Percentiles rank a stretch among this genome's conserved stretches.
Conservation (phyloP, 2,113 vertebrate species). For the Rissa tridactyla region DNA sequence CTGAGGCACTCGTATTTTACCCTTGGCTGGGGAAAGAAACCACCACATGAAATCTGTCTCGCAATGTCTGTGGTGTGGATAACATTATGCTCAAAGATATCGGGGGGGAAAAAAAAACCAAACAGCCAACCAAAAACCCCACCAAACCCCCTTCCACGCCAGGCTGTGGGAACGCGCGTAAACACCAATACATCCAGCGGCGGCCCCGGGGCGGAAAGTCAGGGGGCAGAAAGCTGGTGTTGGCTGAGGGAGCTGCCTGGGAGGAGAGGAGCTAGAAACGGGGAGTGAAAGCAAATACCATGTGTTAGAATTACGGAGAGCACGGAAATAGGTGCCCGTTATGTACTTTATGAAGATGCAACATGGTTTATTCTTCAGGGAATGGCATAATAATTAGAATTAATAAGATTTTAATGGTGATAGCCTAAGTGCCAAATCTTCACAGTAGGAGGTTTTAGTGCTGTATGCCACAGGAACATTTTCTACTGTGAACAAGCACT, state of each 20-base stretch:
- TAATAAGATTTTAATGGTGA: slow-evolving; percentile 64
- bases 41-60: not conserved
- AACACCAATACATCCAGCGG: not conserved
- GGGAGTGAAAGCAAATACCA: not conserved
- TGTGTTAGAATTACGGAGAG: not conserved
- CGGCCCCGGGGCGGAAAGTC: not conserved
- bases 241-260: not conserved
- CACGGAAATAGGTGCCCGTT: not conserved
- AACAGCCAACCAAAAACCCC: rapidly evolving
- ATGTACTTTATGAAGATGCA: slow-evolving; percentile 29
- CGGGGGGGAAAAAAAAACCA: too few relatives aligned
- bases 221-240: not conserved
- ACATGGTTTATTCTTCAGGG: slow-evolving; percentile 39
- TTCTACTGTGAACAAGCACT: slow-evolving; percentile 18
- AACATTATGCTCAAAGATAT: too few relatives aligned
- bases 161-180: not conserved
- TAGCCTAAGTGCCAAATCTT: slow-evolving; percentile 59
- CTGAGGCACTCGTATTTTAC: not conserved
- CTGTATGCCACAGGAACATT: slow-evolving; percentile 43
- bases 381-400: slow-evolving; percentile 60
- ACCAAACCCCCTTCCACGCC: not conserved
- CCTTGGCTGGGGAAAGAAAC: not conserved
- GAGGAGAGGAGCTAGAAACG: not conserved
- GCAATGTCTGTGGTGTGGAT: too few relatives aligned
- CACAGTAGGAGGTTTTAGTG: slow-evolving; percentile 42